Base-by-base conservation (phyloP, 2,888 invertebrate genomes). In the Elegia similella region DNA sequence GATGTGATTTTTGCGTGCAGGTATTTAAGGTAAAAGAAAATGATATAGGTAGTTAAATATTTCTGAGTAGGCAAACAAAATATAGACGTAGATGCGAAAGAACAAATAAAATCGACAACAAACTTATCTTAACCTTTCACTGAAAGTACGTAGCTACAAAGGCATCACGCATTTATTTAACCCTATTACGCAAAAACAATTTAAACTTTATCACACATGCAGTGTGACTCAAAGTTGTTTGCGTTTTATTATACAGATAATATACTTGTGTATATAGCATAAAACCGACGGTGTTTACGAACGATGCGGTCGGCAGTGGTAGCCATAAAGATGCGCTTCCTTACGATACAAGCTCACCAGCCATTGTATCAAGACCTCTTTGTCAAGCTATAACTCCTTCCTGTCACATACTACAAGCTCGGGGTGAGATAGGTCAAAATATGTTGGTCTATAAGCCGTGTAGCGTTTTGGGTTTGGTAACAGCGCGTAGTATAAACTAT, bases 401-500 rank as follows among this genome's bases (percentile, higher is more conserved):
- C 46, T 52, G 13, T 42, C 53, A 63, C 67, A 64, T 64, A 62
- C 44, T 50, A 55, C 56, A 23, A 12, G 58, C 60, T 56, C 60
- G 66, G 62, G 66, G 67, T 62, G 59, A 54, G 63, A 62, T 1
- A 66, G 75, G 52, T 73, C 76, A 64, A 58, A 46, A 58, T 64
- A 69, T 55, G 60, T 60, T 77, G 72, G 80, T 48, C 64, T 42
- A 15, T 61, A 66, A 59, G 63, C 57, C 70, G 61, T 82, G 80
- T 82, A 80, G 68, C 73, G 76, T 80, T 43, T 82, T 75, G 80
- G 76, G 79, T 43, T 82, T 75, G 80, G 82, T 82, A 81, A 80
- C 81, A 79, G 73, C 80, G 75, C 80, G 82, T 72, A 76, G 80
- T 86, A 84, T 88, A 87, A 86, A 87, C 86, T 81, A 82, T 73